Base-by-base conservation (phyloP, 2,797 vertebrate species). In the Scolopax rusticola region DNA sequence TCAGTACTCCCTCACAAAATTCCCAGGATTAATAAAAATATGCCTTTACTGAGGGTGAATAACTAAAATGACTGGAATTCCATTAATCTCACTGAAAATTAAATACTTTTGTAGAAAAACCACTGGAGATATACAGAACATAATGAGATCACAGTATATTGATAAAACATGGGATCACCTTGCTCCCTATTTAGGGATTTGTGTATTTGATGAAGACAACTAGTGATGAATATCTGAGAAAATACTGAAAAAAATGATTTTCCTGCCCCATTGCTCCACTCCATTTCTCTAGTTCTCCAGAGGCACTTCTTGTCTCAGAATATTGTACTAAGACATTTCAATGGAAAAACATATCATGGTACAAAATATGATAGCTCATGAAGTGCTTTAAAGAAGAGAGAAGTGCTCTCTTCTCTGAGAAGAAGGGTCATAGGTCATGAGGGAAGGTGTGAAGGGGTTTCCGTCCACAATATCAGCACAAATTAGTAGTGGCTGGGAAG, bases 21-120 rank as follows among this genome's bases (percentile, higher is more conserved):
- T 57, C 32, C 68, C 28, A 82, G 36, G 78, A 95, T 94, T 87
- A 92, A 90, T 50, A 89, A 87, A 94, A 79, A 80, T 36, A 14
- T 19, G n/a, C 67, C 17, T 71, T 24, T 57, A 11, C 17, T 63
- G 25, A 59, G 33, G 17, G 14, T 47, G 50, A 56, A 28, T 45
- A 85, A 61, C 18, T 65, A 78, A 86, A 83, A 74, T 25, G 56
- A 65, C 36, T 69, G 33, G 64, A 86, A 65, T 73, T n/a, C 65
- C 60, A 77, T 20, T 2, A 68, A 73, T 73, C 4, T 0, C 53
- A 54, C 21, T 54, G 51, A 65, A 69, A 86, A 70, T 54, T 13
- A 70, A 70, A 54, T 32, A 57, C 6, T 65, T 36, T 7, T 50
- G 30, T 45, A 38, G 56, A 50, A 71, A 59, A 86, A 50, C 0